Evolutionary conservation across 2,113 vertebrate species (phyloP).

Genomic region (Callaeas wilsoni): DNA sequence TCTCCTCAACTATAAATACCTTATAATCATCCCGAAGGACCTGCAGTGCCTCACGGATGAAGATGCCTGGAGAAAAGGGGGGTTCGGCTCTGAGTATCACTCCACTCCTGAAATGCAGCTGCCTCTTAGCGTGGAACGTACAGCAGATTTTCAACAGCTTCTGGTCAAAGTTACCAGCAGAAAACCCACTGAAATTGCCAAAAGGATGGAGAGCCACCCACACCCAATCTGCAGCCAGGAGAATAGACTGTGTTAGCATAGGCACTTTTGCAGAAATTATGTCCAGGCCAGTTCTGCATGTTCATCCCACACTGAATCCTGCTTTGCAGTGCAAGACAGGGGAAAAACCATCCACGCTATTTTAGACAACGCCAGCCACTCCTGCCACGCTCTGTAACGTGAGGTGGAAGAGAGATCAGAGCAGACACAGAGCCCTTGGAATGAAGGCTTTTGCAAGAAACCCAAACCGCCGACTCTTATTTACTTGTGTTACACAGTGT

Average conservation of each 20-base stretch:
- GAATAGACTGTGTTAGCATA: accelerated
- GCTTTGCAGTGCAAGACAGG: neutral
- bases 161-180: neutral
- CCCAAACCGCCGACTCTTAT: neutral
- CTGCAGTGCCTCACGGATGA: neutral
- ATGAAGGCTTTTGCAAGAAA: neutral
- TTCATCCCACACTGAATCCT: neutral
- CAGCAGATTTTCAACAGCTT: neutral
- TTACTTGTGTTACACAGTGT: neutral
- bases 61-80: neutral
- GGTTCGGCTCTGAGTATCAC: neutral
- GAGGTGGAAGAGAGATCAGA: neutral
- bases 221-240: neutral
- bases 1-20: constrained; percentile 63
- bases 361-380: neutral
- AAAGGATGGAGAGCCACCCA: neutral
- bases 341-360: neutral
- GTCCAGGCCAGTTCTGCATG: neutral
- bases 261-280: neutral
- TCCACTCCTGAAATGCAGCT: neutral
- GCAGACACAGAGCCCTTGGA: neutral
- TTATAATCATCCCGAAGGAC: constrained; percentile 44
- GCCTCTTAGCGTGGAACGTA: neutral
- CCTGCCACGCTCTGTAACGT: neutral
- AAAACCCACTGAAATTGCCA: neutral